Percentiles rank a stretch among this genome's conserved stretches.
These are phyloP conservation scores for Bhutanitis thaidina DNA, from an alignment of 2,888 invertebrate genomes.

Conservation along the genomic window DNA sequence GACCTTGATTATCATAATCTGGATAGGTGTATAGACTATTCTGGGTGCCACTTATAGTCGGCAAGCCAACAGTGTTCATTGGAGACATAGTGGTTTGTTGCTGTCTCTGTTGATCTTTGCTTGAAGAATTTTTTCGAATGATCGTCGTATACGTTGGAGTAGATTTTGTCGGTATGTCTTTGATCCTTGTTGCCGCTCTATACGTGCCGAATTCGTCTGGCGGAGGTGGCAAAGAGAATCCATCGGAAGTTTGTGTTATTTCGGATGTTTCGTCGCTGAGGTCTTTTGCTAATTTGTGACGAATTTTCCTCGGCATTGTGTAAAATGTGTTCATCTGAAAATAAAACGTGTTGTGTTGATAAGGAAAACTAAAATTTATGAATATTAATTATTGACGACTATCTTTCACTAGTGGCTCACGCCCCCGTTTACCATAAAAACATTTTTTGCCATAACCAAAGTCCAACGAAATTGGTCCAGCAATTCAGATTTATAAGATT, in stretches of 20 bases:
- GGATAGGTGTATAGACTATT: conserved; percentile 60
- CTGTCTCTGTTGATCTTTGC: conserved; percentile 43
- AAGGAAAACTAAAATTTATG: no score
- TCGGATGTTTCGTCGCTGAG: conserved; percentile 65
- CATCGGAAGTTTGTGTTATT: conserved; percentile 67
- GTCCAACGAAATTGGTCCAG: no score
- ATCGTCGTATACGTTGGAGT: conserved; percentile 60
- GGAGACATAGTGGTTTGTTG: conserved; percentile 53
- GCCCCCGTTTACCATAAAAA: no score
- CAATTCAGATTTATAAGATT: no score
- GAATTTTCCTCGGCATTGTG: conserved; percentile 69
- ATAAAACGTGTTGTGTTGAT: background rate
- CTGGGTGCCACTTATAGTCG: conserved; percentile 53
- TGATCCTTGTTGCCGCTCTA: conserved; percentile 58
- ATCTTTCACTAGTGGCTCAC: no score
- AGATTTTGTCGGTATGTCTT: conserved; percentile 56
- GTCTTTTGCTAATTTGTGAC: conserved; percentile 57
- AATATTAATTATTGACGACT: no score
- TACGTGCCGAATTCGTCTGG: conserved; percentile 70
- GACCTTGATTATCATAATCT: conserved; percentile 51
- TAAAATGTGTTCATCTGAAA: conserved; percentile 71
- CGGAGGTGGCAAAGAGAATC: conserved; percentile 69
- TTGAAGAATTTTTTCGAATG: conserved; percentile 46
- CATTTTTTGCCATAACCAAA: no score
- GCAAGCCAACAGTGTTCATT: conserved; percentile 66